Evolutionary conservation across 2,797 vertebrate species (phyloP).

Genomic region (Zenarchopterus dispar): DNA sequence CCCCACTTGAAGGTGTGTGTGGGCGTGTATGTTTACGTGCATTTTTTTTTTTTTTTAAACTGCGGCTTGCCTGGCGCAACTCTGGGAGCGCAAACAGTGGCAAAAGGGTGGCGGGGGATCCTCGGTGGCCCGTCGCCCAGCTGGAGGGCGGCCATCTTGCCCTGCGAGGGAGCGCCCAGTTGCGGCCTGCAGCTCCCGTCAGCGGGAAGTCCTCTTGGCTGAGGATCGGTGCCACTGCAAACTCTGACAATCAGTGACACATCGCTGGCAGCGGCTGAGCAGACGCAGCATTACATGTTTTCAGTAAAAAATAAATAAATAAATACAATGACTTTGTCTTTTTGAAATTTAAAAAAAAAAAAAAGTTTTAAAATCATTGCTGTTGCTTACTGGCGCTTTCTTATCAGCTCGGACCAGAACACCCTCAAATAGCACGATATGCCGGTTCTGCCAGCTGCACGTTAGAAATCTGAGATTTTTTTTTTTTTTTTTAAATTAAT

Average conservation of each 20-base stretch:
- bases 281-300: no score
- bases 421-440: slow-evolving; percentile 43
- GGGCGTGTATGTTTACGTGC: slow-evolving; percentile 54
- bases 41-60: slow-evolving; percentile 14
- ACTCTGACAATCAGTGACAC: slow-evolving; percentile 69
- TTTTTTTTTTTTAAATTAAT: not conserved
- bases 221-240: slow-evolving; percentile 46
- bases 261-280: slow-evolving; percentile 54
- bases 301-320: no score
- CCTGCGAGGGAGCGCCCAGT: slow-evolving; percentile 73
- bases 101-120: slow-evolving; percentile 68
- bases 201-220: slow-evolving; percentile 76
- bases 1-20: slow-evolving; percentile 72
- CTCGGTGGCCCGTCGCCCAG: slow-evolving; percentile 77
- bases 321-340: no score
- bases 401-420: slow-evolving; percentile 62
- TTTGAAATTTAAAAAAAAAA: no score
- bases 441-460: slow-evolving; percentile 20
- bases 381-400: slow-evolving; percentile 27
- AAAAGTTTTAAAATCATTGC: slow-evolving; percentile 5
- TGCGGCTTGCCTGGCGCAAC: slow-evolving; percentile 59
- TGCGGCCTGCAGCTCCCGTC: slow-evolving; percentile 56
- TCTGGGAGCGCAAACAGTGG: slow-evolving; percentile 70
- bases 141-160: slow-evolving; percentile 78
- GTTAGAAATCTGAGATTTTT: slow-evolving; percentile 24